A percentile compares a stretch with the other conserved stretches of the same genome.
Conservation (phyloP, 1,140 invertebrate genomes). For the Magallana angulata region DNA sequence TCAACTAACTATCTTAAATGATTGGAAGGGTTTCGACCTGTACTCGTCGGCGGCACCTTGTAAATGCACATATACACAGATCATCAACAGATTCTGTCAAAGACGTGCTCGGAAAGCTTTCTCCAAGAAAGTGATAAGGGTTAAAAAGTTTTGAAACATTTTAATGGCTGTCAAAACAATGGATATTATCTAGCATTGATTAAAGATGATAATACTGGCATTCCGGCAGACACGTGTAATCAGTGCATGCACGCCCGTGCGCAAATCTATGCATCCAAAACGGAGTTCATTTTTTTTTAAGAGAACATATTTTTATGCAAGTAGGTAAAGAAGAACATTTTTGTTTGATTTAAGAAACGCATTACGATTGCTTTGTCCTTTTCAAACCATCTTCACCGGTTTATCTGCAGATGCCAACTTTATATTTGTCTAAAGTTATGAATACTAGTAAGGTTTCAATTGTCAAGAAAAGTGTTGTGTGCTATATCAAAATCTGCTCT, state of each 20-base stretch:
- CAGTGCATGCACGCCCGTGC: neutral
- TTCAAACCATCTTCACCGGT: neutral
- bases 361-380: neutral
- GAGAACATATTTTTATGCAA: neutral
- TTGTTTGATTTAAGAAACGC: neutral
- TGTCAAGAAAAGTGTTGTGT: slow-evolving; percentile 1
- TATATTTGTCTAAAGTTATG: slow-evolving; percentile 13
- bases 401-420: neutral
- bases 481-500: neutral
- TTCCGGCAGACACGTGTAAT: slow-evolving; percentile 2
- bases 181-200: slow-evolving; percentile 31
- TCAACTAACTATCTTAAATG: neutral
- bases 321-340: neutral
- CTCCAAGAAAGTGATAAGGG: neutral
- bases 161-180: slow-evolving; percentile 33
- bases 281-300: neutral
- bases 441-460: neutral
- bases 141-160: slow-evolving; percentile 28
- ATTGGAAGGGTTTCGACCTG: neutral
- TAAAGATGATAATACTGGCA: slow-evolving; percentile 24
- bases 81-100: slow-evolving; percentile 9
- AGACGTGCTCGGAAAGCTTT: neutral
- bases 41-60: slow-evolving; percentile 7
- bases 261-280: slow-evolving; percentile 12
- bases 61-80: neutral